Percentiles rank a stretch among this genome's conserved stretches.
Evolutionary conservation across 2,113 vertebrate species (phyloP).

Genomic region (Laticauda colubrina): DNA sequence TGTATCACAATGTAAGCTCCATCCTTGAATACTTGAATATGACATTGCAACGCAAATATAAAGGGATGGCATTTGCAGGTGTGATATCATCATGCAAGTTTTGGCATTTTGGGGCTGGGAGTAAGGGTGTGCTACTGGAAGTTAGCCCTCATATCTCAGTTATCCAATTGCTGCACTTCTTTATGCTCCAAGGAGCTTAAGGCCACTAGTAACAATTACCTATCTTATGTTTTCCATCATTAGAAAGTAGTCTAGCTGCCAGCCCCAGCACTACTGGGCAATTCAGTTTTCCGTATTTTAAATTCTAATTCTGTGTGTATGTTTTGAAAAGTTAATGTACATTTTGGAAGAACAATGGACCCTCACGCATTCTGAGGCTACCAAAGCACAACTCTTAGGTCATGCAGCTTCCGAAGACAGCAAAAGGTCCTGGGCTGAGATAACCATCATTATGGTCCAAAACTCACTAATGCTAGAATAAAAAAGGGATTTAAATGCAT

Average conservation of each 20-base stretch:
- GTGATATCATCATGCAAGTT: neutral
- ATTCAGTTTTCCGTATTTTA: neutral
- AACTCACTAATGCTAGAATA: neutral
- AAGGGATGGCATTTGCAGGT: neutral
- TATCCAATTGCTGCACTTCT: neutral
- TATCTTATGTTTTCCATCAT: neutral
- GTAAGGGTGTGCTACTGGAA: neutral
- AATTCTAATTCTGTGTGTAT: neutral
- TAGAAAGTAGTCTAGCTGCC: neutral
- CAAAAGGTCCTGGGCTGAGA: neutral
- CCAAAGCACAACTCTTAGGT: neutral
- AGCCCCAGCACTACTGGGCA: neutral
- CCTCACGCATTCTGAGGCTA: neutral
- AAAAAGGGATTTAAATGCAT: neutral
- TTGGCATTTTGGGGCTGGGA: neutral
- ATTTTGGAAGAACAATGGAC: neutral
- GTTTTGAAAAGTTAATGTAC: neutral
- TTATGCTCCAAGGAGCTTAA: neutral
- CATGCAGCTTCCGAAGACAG: neutral
- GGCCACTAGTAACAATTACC: neutral
- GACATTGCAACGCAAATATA: neutral
- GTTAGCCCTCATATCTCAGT: neutral
- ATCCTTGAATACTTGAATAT: neutral
- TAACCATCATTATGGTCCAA: neutral
- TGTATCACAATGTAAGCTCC: neutral